Evolutionary conservation across 1,140 invertebrate species (phyloP).

Genomic region (Cataglyphis hispanica): DNA sequence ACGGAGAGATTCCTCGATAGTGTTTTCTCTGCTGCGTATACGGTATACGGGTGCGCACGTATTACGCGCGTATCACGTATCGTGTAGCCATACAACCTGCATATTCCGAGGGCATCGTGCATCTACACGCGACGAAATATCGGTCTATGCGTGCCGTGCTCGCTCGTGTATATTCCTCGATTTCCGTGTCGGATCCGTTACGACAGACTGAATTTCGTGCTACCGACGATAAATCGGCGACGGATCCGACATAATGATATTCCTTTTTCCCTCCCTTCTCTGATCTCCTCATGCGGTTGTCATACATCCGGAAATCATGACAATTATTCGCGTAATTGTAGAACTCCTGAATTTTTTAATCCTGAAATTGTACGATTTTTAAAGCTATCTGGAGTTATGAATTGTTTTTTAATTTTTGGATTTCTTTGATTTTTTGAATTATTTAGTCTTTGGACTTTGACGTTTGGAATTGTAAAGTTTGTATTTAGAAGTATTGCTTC

Average conservation of each 20-base stretch:
- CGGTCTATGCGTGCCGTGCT: slow-evolving; percentile 21
- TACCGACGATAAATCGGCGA: slow-evolving; percentile 18
- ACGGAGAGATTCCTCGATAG: slow-evolving; percentile 53
- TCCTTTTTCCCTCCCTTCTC: no score
- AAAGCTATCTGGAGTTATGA: background rate
- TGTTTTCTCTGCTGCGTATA: slow-evolving; percentile 68
- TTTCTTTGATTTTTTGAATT: background rate
- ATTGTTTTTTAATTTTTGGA: background rate
- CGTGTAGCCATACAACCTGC: slow-evolving; percentile 38
- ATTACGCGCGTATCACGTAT: slow-evolving; percentile 29
- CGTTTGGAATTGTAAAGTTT: background rate
- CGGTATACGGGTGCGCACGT: slow-evolving; percentile 52
- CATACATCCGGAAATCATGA: background rate
- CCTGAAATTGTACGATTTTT: background rate
- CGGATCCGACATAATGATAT: slow-evolving; percentile 1
- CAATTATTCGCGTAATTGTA: background rate
- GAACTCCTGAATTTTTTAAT: background rate
- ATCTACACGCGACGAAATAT: slow-evolving; percentile 44
- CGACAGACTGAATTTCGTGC: slow-evolving; percentile 48
- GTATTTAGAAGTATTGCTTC: background rate
- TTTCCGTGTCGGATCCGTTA: slow-evolving; percentile 49
- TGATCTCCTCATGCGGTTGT: background rate
- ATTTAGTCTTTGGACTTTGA: background rate
- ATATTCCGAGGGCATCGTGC: slow-evolving; percentile 10
- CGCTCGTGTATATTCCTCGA: background rate